Percentiles rank a stretch among this genome's conserved stretches.
phyloP scores from a whole-genome alignment of 2,797 vertebrate species.

The Tenualosa ilisha region DNA sequence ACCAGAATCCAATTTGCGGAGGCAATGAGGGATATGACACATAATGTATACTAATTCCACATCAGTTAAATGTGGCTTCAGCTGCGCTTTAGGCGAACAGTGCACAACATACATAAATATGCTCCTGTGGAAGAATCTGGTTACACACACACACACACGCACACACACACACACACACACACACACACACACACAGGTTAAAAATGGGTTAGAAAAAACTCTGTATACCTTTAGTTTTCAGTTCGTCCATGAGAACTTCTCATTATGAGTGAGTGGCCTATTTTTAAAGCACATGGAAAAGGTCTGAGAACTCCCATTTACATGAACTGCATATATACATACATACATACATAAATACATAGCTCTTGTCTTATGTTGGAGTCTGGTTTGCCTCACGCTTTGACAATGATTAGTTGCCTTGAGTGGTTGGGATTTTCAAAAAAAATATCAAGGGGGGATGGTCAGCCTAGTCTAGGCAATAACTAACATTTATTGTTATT shows the following conservation, averaged over 20 bases:
- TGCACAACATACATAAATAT: conserved; percentile 33
- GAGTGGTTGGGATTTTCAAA: not conserved
- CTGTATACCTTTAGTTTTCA: not conserved
- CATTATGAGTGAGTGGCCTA: not conserved
- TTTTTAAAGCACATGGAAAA: not conserved
- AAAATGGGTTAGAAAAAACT: not conserved
- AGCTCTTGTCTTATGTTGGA: not conserved
- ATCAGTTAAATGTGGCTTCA: conserved; percentile 54
- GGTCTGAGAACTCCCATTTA: not conserved
- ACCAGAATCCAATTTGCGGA: conserved; percentile 63
- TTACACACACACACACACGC: not conserved
- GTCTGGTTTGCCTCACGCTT: not conserved
- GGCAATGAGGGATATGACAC: conserved; percentile 65
- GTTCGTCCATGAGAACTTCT: not conserved
- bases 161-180: not conserved
- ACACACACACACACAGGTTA: not conserved
- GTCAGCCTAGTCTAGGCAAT: not conserved
- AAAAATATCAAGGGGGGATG: not conserved
- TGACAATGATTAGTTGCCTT: not conserved
- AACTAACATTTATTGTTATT: not conserved
- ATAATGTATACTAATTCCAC: conserved; percentile 66
- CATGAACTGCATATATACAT: not conserved
- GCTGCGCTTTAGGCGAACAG: conserved; percentile 45
- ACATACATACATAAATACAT: too few species aligned
- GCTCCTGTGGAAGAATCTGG: not conserved